Evolutionary conservation across 2,888 invertebrate species (phyloP).

Genomic region (Mamestra brassicae): DNA sequence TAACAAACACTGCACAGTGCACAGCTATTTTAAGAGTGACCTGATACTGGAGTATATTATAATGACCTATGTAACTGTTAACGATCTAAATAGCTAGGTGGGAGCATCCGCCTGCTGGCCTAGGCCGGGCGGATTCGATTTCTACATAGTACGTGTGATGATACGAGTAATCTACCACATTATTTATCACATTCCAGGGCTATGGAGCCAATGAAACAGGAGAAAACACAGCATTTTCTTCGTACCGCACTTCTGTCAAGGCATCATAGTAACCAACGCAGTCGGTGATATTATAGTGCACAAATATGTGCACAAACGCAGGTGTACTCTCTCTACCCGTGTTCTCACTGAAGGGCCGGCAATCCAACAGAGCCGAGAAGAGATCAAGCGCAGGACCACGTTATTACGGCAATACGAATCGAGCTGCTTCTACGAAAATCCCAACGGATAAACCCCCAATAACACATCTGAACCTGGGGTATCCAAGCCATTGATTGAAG

Average conservation of each 20-base stretch:
- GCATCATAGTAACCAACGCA: too few relatives aligned
- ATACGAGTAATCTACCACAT: not conserved
- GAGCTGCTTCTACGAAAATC: not conserved
- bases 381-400: not conserved
- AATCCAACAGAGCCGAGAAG: not conserved
- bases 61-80: conserved; percentile 16
- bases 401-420: not conserved
- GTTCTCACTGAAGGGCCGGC: not conserved
- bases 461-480: too few relatives aligned
- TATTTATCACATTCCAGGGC: not conserved
- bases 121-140: conserved; percentile 18
- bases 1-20: not conserved
- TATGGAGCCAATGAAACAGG: not conserved
- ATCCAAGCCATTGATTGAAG: too few relatives aligned
- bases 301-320: not conserved
- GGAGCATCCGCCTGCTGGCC: conserved; percentile 17
- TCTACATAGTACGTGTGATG: not conserved
- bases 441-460: not conserved
- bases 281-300: not conserved
- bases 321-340: too few relatives aligned
- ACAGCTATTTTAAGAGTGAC: not conserved
- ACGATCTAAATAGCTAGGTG: conserved; percentile 14
- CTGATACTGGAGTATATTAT: conserved; percentile 17
- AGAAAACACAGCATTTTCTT: not conserved
- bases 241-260: not conserved